These are phyloP conservation scores for Drosophila serrata DNA, from an alignment of 1,140 invertebrate species.

Conservation along the genomic window DNA sequence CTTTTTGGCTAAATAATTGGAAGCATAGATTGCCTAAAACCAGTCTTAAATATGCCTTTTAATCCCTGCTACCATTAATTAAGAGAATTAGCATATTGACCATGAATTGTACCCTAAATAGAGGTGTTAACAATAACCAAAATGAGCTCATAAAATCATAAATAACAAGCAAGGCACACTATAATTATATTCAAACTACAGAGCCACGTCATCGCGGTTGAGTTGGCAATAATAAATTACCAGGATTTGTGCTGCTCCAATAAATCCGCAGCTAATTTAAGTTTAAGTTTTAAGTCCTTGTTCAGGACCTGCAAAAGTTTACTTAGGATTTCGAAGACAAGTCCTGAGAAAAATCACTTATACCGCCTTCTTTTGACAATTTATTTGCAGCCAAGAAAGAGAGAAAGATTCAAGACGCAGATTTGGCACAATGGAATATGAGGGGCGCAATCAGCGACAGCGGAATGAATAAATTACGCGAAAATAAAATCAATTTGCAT, in stretches of 20 bases:
- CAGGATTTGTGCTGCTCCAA: not conserved
- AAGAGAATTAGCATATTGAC: slow-evolving; percentile 14
- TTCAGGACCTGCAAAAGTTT: not conserved
- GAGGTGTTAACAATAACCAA: slow-evolving; percentile 14
- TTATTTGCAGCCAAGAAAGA: slow-evolving; percentile 35
- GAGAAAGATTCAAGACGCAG: slow-evolving; percentile 17
- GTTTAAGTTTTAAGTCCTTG: too few species aligned
- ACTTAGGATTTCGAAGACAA: not conserved
- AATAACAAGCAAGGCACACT: not conserved
- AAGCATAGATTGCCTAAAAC: not conserved
- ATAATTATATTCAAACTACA: slow-evolving; percentile 7
- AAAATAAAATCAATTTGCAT: slow-evolving; percentile 64
- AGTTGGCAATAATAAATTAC: slow-evolving; percentile 23
- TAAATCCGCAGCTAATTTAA: not conserved
- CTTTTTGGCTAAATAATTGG: not conserved
- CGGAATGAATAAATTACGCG: slow-evolving; percentile 62
- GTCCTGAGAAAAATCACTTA: slow-evolving; percentile 19
- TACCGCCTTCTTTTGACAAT: slow-evolving; percentile 13
- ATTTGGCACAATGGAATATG: slow-evolving; percentile 49
- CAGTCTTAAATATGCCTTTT: not conserved
- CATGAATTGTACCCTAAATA: not conserved
- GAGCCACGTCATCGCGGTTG: slow-evolving; percentile 13
- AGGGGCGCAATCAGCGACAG: slow-evolving; percentile 48
- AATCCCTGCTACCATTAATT: not conserved
- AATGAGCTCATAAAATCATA: slow-evolving; percentile 2